Percentiles rank a stretch among this genome's conserved stretches.
Evolutionary conservation across 2,888 invertebrate genomes (phyloP).

Genomic region (Stratiomys singularior): DNA sequence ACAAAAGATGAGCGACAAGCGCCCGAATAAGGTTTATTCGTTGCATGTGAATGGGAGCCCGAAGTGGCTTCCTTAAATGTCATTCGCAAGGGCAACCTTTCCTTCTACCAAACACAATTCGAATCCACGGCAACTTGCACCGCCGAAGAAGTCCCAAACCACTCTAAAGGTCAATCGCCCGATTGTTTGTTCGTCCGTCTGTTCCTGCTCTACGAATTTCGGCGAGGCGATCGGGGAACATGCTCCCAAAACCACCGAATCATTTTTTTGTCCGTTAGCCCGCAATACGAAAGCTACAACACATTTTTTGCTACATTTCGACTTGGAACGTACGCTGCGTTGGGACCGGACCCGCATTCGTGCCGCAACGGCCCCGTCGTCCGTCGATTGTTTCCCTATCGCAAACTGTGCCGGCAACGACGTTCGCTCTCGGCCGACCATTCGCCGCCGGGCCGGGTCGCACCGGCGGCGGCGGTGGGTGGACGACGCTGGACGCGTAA

Average conservation of each 20-base stretch:
- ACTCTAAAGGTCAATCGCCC: constrained; percentile 33
- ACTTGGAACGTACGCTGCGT: neutral
- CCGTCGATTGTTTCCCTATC: neutral
- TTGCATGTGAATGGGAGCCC: too few relatives aligned
- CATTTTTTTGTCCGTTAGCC: neutral
- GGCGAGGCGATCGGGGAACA: neutral
- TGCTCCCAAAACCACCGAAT: constrained; percentile 6
- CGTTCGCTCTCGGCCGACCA: neutral
- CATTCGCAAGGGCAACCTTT: constrained; percentile 14
- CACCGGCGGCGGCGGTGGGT: constrained; percentile 2
- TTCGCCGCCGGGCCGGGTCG: neutral
- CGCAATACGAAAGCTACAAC: neutral
- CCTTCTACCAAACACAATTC: neutral
- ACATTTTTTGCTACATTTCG: neutral
- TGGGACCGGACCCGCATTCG: neutral
- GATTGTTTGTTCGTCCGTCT: neutral
- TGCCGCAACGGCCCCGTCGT: neutral
- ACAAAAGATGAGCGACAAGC: neutral
- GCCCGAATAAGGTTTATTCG: too few relatives aligned
- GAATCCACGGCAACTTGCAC: neutral
- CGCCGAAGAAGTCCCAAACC: neutral
- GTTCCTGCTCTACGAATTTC: neutral
- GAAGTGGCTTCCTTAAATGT: neutral
- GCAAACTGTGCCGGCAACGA: neutral
- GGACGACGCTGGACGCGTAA: constrained; percentile 34